phyloP scores from a whole-genome alignment of 2,797 vertebrate genomes.

The Trachurus trachurus region DNA sequence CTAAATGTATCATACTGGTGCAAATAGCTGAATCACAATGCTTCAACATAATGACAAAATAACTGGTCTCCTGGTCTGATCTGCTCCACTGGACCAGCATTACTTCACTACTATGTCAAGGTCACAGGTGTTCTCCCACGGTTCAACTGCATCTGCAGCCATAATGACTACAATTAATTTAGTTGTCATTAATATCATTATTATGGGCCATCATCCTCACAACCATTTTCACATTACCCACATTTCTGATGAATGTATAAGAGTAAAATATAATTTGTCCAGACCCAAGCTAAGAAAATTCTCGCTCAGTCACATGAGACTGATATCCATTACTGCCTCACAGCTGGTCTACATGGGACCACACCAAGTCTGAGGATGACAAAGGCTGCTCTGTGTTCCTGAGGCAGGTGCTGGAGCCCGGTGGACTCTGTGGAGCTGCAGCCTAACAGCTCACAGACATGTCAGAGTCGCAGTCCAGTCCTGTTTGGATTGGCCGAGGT shows the following conservation, averaged over 20 bases:
- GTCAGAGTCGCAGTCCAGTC: conserved; percentile 43
- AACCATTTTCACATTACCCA: not conserved
- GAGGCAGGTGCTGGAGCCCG: conserved; percentile 8
- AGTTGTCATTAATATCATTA: not conserved
- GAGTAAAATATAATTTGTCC: not conserved
- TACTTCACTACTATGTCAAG: conserved; percentile 19
- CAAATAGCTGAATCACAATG: not conserved
- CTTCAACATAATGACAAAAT: not conserved
- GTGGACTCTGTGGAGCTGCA: conserved; percentile 19
- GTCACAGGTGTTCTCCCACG: conserved; percentile 11
- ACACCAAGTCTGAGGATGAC: conserved; percentile 38
- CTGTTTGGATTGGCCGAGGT: conserved; percentile 68
- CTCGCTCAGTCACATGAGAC: conserved; percentile 11
- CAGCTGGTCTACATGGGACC: conserved; percentile 46
- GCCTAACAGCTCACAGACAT: conserved; percentile 50
- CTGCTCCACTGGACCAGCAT: not conserved
- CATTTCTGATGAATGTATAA: not conserved
- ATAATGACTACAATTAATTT: not conserved
- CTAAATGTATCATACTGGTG: not conserved
- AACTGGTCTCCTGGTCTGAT: not conserved
- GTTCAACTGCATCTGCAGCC: not conserved
- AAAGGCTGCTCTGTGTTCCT: conserved; percentile 63
- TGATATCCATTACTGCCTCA: conserved; percentile 37
- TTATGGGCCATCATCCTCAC: not conserved
- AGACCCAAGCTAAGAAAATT: not conserved